Evolutionary conservation across 2,888 invertebrate species (phyloP).

Genomic region (Neoascia interrupta): DNA sequence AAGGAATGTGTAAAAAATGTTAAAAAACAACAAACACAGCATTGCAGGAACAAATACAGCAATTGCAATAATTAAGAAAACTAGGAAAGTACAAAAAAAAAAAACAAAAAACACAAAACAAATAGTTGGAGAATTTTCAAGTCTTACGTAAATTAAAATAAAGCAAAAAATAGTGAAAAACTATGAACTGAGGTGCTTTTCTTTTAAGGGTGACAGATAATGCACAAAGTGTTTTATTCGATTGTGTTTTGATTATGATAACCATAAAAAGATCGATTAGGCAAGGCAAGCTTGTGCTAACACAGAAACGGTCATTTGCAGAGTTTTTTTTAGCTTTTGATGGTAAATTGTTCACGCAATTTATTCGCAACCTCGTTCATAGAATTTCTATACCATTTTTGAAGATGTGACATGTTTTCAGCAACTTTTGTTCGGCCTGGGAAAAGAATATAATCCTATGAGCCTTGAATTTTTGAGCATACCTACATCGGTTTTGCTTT

Average conservation of each 20-base stretch:
- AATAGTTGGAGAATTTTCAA: constrained; percentile 57
- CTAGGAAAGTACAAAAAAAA: constrained; percentile 8
- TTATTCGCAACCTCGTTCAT: too few species aligned
- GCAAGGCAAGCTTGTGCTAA: too few species aligned
- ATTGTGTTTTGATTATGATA: background rate
- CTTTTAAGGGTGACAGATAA: constrained; percentile 10
- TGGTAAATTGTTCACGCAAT: background rate
- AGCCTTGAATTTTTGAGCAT: too few species aligned
- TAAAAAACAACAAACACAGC: constrained; percentile 40
- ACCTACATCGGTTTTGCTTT: too few species aligned
- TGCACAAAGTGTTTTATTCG: constrained; percentile 3
- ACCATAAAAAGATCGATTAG: too few species aligned
- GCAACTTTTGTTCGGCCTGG: too few species aligned
- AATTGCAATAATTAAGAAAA: constrained; percentile 52
- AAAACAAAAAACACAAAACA: constrained; percentile 1
- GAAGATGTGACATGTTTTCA: too few species aligned
- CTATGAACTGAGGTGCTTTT: background rate
- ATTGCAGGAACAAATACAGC: constrained; percentile 40
- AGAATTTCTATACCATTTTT: too few species aligned
- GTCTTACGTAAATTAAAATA: constrained; percentile 49
- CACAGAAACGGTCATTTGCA: too few species aligned
- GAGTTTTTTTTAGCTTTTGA: background rate
- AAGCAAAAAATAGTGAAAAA: constrained; percentile 14
- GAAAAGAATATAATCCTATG: too few species aligned
- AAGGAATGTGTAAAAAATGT: constrained; percentile 46